Evolutionary conservation across 2,888 invertebrate genomes (phyloP).

Genomic region (Erynnis tages): DNA sequence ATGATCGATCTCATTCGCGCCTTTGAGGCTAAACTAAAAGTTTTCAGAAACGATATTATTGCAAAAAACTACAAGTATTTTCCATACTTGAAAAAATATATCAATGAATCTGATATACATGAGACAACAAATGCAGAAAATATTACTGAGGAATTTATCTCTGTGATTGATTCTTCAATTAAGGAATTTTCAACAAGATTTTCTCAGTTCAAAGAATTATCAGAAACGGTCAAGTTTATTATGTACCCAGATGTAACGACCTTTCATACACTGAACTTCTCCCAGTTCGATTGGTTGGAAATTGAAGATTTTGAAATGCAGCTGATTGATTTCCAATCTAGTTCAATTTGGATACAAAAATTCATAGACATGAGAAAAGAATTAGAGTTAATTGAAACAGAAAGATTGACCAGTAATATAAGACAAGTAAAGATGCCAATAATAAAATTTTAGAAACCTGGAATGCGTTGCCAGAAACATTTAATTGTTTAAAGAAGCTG

Average conservation of each 20-base stretch:
- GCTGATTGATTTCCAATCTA: slow-evolving; percentile 36
- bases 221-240: slow-evolving; percentile 32
- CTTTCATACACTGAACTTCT: slow-evolving; percentile 29
- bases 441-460: slow-evolving; percentile 31
- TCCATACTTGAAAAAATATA: neutral
- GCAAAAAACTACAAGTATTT: neutral
- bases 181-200: slow-evolving; percentile 34
- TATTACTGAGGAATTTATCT: slow-evolving; percentile 33
- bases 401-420: slow-evolving; percentile 15
- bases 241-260: slow-evolving; percentile 29
- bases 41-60: neutral
- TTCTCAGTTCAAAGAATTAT: slow-evolving; percentile 34
- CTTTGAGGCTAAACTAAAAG: neutral
- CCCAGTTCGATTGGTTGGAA: slow-evolving; percentile 32
- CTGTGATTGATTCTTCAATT: slow-evolving; percentile 33
- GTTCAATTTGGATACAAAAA: slow-evolving; percentile 34
- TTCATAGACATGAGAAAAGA: slow-evolving; percentile 33
- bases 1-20: neutral
- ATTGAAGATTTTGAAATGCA: slow-evolving; percentile 36
- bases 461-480: neutral
- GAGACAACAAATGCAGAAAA: slow-evolving; percentile 1
- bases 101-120: neutral
- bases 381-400: slow-evolving; percentile 30
- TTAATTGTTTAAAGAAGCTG: slow-evolving; percentile 10
- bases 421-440: slow-evolving; percentile 35